phyloP scores from a whole-genome alignment of 2,888 invertebrate genomes.

The Carcina quercana region DNA sequence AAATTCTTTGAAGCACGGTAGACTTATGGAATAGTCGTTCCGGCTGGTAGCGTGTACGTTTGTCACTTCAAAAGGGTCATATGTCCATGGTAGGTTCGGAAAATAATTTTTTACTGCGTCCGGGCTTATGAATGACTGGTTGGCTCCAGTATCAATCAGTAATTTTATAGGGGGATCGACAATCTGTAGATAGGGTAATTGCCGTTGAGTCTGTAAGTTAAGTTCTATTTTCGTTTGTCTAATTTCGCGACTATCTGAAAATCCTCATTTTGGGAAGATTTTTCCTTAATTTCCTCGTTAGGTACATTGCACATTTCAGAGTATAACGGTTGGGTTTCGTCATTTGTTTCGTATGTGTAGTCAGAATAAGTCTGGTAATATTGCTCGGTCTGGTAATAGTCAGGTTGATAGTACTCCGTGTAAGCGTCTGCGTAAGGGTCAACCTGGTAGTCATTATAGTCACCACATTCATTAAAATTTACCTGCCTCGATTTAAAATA shows the following conservation, averaged over 20 bases:
- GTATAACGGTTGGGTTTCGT: too few relatives aligned
- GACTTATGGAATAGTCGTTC: not conserved
- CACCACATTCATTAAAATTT: slow-evolving; percentile 15
- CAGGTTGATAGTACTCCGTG: too few relatives aligned
- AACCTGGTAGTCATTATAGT: slow-evolving; percentile 8
- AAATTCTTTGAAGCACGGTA: slow-evolving; percentile 6
- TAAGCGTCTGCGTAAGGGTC: too few relatives aligned
- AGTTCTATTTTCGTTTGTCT: slow-evolving; percentile 10
- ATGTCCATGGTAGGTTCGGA: too few relatives aligned
- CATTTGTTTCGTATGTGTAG: too few relatives aligned
- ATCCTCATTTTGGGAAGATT: not conserved
- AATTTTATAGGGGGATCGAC: slow-evolving; percentile 12
- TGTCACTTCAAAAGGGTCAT: slow-evolving; percentile 12
- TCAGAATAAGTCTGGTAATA: too few relatives aligned
- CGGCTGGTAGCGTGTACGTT: slow-evolving; percentile 10
- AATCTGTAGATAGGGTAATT: slow-evolving; percentile 13
- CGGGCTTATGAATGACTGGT: too few relatives aligned
- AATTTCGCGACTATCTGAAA: not conserved
- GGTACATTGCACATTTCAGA: too few relatives aligned
- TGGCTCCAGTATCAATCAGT: slow-evolving; percentile 10
- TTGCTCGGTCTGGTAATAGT: too few relatives aligned
- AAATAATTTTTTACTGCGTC: too few relatives aligned
- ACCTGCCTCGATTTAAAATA: slow-evolving; percentile 18
- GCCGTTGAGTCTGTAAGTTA: slow-evolving; percentile 13
- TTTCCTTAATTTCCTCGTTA: too few relatives aligned